Percentiles rank a stretch among this genome's conserved stretches.
phyloP scores from a whole-genome alignment of 1,140 invertebrate genomes.

The Dendroctonus valens region DNA sequence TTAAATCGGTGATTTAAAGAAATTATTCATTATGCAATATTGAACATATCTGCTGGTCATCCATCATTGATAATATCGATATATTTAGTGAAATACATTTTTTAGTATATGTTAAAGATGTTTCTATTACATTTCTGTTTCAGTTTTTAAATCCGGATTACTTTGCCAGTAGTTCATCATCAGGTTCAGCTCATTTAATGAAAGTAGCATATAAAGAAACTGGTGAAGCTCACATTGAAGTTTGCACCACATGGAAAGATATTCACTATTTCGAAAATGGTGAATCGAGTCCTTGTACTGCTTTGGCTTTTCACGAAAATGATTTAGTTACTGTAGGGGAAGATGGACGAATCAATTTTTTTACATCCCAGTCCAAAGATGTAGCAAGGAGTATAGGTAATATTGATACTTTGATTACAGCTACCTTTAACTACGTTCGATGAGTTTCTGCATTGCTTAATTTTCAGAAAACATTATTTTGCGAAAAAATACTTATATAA shows the following conservation, averaged over 20 bases:
- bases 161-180: slow-evolving; percentile 63
- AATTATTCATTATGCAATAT: too few relatives aligned
- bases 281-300: slow-evolving; percentile 63
- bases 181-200: slow-evolving; percentile 63
- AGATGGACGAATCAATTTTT: slow-evolving; percentile 74
- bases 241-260: slow-evolving; percentile 57
- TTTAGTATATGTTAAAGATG: too few relatives aligned
- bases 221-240: slow-evolving; percentile 50
- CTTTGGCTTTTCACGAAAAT: slow-evolving; percentile 65
- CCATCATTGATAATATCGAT: too few relatives aligned
- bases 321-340: slow-evolving; percentile 78
- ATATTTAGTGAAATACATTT: too few relatives aligned
- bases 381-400: slow-evolving; percentile 63
- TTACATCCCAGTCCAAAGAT: slow-evolving; percentile 62
- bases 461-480: neutral
- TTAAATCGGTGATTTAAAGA: too few relatives aligned
- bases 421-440: neutral
- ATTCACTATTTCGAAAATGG: slow-evolving; percentile 64
- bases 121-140: slow-evolving; percentile 20
- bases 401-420: slow-evolving; percentile 10
- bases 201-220: slow-evolving; percentile 59
- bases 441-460: neutral
- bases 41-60: too few relatives aligned
- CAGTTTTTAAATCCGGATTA: slow-evolving; percentile 63
- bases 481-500: too few relatives aligned